A percentile compares a stretch with the other conserved stretches of the same genome.
Evolutionary conservation across 2,113 vertebrate genomes (phyloP).

Genomic region (Pollimyrus isidori): DNA sequence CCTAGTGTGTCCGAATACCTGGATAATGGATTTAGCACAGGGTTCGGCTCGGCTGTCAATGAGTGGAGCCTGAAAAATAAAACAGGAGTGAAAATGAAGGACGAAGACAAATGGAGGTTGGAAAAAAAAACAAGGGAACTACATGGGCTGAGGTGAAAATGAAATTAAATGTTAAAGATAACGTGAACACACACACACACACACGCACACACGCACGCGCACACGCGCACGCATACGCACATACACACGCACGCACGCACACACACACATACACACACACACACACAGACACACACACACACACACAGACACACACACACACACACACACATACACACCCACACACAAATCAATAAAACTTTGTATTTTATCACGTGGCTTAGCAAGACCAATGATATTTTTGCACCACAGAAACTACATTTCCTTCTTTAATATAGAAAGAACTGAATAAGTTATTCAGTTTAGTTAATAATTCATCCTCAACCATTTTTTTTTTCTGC

Average conservation of each 20-base stretch:
- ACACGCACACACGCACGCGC: no score
- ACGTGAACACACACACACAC: background rate
- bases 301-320: no score
- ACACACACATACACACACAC: no score
- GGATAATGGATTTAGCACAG: conserved; percentile 73
- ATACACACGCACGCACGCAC: no score
- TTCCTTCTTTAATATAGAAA: background rate
- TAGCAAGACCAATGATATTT: background rate
- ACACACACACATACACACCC: no score
- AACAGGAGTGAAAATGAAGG: conserved; percentile 53
- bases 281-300: no score
- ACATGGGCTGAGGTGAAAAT: background rate
- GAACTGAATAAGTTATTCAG: background rate
- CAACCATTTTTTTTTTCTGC: background rate
- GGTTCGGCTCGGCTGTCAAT: conserved; percentile 76
- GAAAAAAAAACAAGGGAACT: conserved; percentile 27
- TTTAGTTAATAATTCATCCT: background rate
- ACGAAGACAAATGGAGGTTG: conserved; percentile 41
- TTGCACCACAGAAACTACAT: background rate
- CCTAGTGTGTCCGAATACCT: conserved; percentile 67
- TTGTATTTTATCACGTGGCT: background rate
- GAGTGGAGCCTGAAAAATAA: conserved; percentile 89
- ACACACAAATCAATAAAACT: background rate
- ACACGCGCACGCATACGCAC: no score
- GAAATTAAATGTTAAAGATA: background rate